phyloP scores from a whole-genome alignment of 1,140 invertebrate species.

The Pararge aegeria region DNA sequence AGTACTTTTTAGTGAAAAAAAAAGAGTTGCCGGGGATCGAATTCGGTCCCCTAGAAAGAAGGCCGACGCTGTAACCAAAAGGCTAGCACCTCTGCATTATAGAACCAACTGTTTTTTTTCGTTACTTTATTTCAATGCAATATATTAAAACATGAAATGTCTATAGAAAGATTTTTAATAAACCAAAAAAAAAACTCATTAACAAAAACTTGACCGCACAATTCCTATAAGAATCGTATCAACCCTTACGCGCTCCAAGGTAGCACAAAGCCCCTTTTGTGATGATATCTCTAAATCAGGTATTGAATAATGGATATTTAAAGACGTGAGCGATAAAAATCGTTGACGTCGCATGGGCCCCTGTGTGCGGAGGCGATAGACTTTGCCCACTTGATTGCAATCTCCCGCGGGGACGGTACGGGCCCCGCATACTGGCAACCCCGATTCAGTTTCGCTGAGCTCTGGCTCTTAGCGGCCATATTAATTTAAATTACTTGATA shows the following conservation, averaged over 20 bases:
- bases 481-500: slow-evolving; percentile 12
- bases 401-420: slow-evolving; percentile 25
- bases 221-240: slow-evolving; percentile 7
- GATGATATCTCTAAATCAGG: slow-evolving; percentile 21
- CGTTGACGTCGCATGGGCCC: slow-evolving; percentile 27
- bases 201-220: slow-evolving; percentile 9
- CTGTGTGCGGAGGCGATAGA: slow-evolving; percentile 25
- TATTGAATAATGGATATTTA: slow-evolving; percentile 35
- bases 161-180: too few relatives aligned
- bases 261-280: slow-evolving; percentile 18
- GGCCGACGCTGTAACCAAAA: too few relatives aligned
- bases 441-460: slow-evolving; percentile 22
- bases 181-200: too few relatives aligned
- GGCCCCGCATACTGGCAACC: slow-evolving; percentile 23
- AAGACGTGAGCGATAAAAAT: slow-evolving; percentile 33
- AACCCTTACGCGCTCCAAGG: slow-evolving; percentile 3
- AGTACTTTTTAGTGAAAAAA: too few relatives aligned
- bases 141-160: too few relatives aligned
- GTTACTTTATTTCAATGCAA: too few relatives aligned
- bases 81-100: too few relatives aligned
- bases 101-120: too few relatives aligned
- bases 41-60: too few relatives aligned
- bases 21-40: too few relatives aligned
- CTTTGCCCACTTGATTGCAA: slow-evolving; percentile 32
- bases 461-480: background rate